Conservation (phyloP, 2,113 vertebrate genomes). For the Alectura lathami region DNA sequence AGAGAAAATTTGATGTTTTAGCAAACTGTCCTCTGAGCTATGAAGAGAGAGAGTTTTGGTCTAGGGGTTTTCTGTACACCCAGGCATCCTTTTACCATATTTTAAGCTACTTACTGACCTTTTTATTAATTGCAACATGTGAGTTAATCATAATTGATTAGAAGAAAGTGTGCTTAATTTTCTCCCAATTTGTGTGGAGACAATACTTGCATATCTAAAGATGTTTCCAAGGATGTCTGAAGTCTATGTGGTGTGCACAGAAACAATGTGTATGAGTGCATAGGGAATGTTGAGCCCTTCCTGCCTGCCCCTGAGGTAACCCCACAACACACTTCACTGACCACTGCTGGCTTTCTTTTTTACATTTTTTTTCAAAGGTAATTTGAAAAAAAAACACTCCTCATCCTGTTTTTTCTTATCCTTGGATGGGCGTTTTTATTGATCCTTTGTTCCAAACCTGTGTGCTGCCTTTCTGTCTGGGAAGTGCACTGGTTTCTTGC, state of each 20-base stretch:
- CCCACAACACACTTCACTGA: accelerated
- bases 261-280: background rate
- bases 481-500: background rate
- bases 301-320: background rate
- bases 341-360: background rate
- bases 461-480: background rate
- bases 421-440: background rate
- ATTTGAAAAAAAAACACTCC: no score
- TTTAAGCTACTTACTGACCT: background rate
- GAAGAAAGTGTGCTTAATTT: background rate
- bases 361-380: background rate
- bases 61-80: background rate
- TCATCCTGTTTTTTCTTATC: background rate
- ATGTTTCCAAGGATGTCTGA: background rate
- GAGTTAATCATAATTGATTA: background rate
- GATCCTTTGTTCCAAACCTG: background rate
- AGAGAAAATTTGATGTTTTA: background rate
- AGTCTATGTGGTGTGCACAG: background rate
- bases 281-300: background rate
- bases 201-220: background rate
- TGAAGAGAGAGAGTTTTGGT: background rate
- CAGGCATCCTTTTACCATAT: background rate
- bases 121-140: background rate
- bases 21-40: background rate
- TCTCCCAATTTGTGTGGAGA: background rate